Conservation (phyloP, 2,797 vertebrate species). For the Bovichtus diacanthus region DNA sequence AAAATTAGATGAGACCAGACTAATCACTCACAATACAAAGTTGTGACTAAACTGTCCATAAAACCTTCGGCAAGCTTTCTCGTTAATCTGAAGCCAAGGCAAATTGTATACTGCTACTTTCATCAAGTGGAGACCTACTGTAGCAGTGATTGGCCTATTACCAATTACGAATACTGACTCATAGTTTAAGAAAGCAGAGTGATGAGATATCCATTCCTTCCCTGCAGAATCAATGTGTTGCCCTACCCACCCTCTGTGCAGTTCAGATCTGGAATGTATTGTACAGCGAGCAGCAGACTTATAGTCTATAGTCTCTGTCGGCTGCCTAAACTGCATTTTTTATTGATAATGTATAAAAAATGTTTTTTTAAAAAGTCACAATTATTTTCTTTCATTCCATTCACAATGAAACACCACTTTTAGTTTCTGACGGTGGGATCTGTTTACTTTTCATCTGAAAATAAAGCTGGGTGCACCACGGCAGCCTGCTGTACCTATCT, state of each 20-base stretch:
- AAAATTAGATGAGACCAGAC: slow-evolving; percentile 5
- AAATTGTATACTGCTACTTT: slow-evolving; percentile 43
- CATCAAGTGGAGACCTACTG: slow-evolving; percentile 43
- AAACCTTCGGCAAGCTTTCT: slow-evolving; percentile 20
- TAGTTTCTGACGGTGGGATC: background rate
- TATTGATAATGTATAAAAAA: background rate
- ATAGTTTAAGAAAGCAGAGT: slow-evolving; percentile 60
- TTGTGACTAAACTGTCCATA: slow-evolving; percentile 13
- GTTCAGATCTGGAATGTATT: slow-evolving; percentile 46
- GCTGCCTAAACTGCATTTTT: background rate
- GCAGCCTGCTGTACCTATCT: background rate
- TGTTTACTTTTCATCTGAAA: slow-evolving; percentile 10
- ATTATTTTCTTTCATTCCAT: background rate
- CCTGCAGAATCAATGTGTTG: slow-evolving; percentile 56
- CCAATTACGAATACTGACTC: slow-evolving; percentile 65
- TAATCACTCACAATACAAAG: slow-evolving; percentile 7
- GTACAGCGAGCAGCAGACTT: slow-evolving; percentile 20
- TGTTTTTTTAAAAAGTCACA: too few relatives aligned
- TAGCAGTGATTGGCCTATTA: slow-evolving; percentile 49
- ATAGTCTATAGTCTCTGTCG: background rate
- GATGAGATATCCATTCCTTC: slow-evolving; percentile 73
- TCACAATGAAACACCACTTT: background rate
- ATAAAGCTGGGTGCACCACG: background rate
- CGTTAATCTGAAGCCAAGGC: slow-evolving; percentile 23
- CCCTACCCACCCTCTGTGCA: slow-evolving; percentile 48